Evolutionary conservation across 1,140 invertebrate species (phyloP).

Genomic region (Laodelphax striatellus): DNA sequence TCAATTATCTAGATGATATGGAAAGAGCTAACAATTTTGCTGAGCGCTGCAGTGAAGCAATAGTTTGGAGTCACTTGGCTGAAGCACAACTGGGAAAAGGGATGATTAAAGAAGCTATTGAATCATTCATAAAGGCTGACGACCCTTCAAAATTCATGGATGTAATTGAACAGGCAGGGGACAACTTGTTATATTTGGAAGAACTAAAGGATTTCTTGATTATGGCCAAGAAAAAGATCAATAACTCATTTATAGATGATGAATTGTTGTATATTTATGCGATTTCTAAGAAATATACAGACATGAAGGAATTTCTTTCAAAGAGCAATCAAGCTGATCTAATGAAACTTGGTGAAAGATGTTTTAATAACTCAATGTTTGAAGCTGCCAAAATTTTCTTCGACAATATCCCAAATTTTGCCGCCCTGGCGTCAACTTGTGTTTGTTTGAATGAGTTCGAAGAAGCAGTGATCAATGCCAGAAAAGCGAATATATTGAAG

Average conservation of each 20-base stretch:
- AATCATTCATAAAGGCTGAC: slow-evolving; percentile 98
- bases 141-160: slow-evolving; percentile 96
- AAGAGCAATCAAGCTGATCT: slow-evolving; percentile 98
- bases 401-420: slow-evolving; percentile 98
- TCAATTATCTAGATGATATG: slow-evolving; percentile 93
- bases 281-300: slow-evolving; percentile 88
- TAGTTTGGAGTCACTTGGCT: slow-evolving; percentile 94
- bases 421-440: slow-evolving; percentile 88
- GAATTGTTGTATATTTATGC: slow-evolving; percentile 97
- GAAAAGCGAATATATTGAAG: slow-evolving; percentile 95
- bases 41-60: slow-evolving; percentile 95
- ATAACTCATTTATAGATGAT: slow-evolving; percentile 96
- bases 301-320: slow-evolving; percentile 98
- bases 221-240: slow-evolving; percentile 97
- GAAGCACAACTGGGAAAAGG: slow-evolving; percentile 89
- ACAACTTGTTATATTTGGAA: slow-evolving; percentile 67
- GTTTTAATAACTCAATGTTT: slow-evolving; percentile 96
- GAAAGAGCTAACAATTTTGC: slow-evolving; percentile 98
- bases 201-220: slow-evolving; percentile 92
- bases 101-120: slow-evolving; percentile 94
- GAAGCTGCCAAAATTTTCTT: slow-evolving; percentile 96
- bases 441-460: slow-evolving; percentile 97
- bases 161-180: slow-evolving; percentile 86
- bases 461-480: slow-evolving; percentile 93
- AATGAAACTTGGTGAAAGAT: slow-evolving; percentile 84